Percentiles rank a stretch among this genome's conserved stretches.
Conservation (phyloP, 2,113 vertebrate genomes). For the Sus scrofa region DNA sequence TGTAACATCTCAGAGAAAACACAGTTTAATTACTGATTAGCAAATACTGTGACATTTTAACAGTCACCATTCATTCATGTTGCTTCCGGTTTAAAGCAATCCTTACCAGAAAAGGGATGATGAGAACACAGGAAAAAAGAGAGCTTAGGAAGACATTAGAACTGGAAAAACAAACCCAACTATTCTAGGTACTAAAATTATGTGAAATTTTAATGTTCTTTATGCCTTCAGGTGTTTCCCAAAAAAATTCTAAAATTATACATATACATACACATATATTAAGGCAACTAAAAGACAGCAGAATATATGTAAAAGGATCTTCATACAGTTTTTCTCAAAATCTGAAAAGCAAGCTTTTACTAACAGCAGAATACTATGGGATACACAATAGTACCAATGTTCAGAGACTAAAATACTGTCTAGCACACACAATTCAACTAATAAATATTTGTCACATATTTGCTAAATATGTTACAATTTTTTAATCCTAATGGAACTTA, state of each 20-base stretch:
- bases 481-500: conserved; percentile 46
- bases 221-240: conserved; percentile 28
- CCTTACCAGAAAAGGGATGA: conserved; percentile 8
- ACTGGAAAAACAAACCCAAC: background rate
- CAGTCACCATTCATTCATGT: conserved; percentile 48
- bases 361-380: conserved; percentile 40
- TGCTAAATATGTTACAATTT: conserved; percentile 22
- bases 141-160: background rate
- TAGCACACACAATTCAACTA: background rate
- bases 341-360: conserved; percentile 57
- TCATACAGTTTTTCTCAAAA: conserved; percentile 52
- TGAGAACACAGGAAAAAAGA: background rate
- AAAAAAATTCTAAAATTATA: conserved; percentile 36
- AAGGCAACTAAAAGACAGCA: conserved; percentile 6
- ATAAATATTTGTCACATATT: conserved; percentile 25
- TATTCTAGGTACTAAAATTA: background rate
- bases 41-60: conserved; percentile 58
- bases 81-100: conserved; percentile 52
- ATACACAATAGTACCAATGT: conserved; percentile 40
- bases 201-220: conserved; percentile 46
- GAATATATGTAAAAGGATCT: background rate
- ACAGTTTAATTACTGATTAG: conserved; percentile 20
- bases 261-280: background rate
- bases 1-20: conserved; percentile 58
- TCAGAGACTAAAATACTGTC: conserved; percentile 25